Evolutionary conservation across 1,140 invertebrate genomes (phyloP).

Genomic region (Diuraphis noxia): DNA sequence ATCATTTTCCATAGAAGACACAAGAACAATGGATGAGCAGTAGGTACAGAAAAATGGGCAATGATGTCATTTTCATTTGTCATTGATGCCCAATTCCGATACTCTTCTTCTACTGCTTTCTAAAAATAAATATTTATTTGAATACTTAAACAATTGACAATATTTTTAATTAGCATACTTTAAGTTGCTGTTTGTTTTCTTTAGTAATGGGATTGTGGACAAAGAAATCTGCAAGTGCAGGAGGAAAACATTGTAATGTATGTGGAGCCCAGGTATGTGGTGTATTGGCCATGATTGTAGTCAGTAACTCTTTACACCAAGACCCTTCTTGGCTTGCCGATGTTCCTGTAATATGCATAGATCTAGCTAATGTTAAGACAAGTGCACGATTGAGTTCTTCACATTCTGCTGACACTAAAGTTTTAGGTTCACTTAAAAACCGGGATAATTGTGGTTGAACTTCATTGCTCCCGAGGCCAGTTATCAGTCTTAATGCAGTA

Average conservation of each 20-base stretch:
- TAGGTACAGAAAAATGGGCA: conserved; percentile 88
- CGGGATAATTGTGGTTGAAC: conserved; percentile 88
- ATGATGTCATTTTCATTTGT: conserved; percentile 95
- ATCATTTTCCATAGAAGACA: conserved; percentile 96
- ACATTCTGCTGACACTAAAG: conserved; percentile 86
- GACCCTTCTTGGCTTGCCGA: conserved; percentile 70
- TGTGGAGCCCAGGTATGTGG: conserved; percentile 93
- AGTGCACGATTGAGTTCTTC: conserved; percentile 92
- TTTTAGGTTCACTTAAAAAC: conserved; percentile 84
- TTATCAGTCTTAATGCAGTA: conserved; percentile 77
- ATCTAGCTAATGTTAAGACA: conserved; percentile 88
- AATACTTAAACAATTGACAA: neutral
- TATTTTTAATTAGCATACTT: conserved; percentile 60
- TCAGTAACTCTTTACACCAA: conserved; percentile 89
- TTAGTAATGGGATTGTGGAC: conserved; percentile 78
- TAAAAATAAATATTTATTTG: conserved; percentile 56
- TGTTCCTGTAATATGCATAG: conserved; percentile 81
- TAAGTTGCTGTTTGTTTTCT: conserved; percentile 88
- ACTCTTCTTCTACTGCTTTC: conserved; percentile 92
- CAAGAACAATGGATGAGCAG: conserved; percentile 84
- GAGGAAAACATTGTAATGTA: conserved; percentile 88
- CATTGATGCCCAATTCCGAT: conserved; percentile 95
- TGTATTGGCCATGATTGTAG: conserved; percentile 89
- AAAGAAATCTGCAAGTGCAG: conserved; percentile 84
- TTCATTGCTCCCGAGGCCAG: conserved; percentile 81